Evolutionary conservation across 2,113 vertebrate genomes (phyloP), one percentile per base, ranked within the genome.

Genomic region (Syngnathus scovelli): DNA sequence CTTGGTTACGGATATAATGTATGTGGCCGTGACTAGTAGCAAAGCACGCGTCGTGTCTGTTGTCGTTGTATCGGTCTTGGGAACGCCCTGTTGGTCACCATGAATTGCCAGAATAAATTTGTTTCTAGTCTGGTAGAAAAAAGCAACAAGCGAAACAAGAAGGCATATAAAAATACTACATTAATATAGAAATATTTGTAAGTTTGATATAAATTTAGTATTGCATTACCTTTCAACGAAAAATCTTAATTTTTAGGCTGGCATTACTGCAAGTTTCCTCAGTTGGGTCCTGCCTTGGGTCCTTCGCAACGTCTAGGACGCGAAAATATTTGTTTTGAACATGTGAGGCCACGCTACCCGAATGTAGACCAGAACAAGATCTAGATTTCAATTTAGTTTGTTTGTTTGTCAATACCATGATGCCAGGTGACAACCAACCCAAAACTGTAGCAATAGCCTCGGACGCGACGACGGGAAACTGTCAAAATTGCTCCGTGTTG

Each of bases 391-490:
- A 4, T 61, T 6, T 49, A 1, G 6, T 62, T 55, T 54, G 15
- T 16, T 63, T 66, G 12, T 48, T 46, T 33, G 19, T 66, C 54
- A 23, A 52, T 89, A 92, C 76, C 80, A 97, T 97, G 96, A 98
- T 96, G 96, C 95, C 96, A 0, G 95, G 95, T 12, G 95, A 96
- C 87, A 93, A 81, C 9, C 93, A 91, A 38, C 80, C 91, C 19
- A 92, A 90, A 73, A 80, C 85, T 64, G 88, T 89, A 2, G 90
- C 89, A 38, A 79, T 90, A 6, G 93, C 92, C 3, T 90, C 90
- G 2, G 92, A 93, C 61, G 87, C 87, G 7, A 87, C 88, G 6
- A 76, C 83, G 55, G 89, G 86, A 68, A 78, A 75, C 36, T 98
- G 96, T 84, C 87, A 92, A 33, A 96, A 94, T 84, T 98, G 96